phyloP scores from a whole-genome alignment of 2,113 vertebrate species.

The Sarotherodon lohbergeri region DNA sequence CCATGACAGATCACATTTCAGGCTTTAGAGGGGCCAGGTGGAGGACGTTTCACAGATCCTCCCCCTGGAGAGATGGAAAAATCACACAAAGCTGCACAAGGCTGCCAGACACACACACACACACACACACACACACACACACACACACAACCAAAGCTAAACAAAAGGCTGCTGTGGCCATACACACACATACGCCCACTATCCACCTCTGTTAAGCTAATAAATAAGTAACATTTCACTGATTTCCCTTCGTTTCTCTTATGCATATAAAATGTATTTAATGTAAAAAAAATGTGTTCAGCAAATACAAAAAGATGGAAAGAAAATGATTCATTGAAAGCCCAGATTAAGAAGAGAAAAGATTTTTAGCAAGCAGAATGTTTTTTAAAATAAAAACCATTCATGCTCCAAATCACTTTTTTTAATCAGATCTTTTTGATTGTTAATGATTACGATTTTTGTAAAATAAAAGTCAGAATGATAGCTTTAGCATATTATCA shows the following conservation, averaged over 20 bases:
- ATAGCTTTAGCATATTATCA: neutral
- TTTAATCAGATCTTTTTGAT: neutral
- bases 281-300: neutral
- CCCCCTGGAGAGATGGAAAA: neutral
- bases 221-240: neutral
- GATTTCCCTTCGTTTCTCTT: neutral
- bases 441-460: neutral
- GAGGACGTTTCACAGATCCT: neutral
- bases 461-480: neutral
- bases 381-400: neutral
- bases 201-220: neutral
- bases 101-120: neutral
- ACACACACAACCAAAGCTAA: neutral
- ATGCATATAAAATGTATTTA: neutral
- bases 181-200: neutral
- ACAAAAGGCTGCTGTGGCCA: neutral
- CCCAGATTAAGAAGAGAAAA: neutral
- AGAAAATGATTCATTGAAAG: neutral
- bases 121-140: neutral
- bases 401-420: neutral
- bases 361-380: neutral
- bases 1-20: conserved; percentile 18
- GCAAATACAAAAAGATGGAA: neutral
- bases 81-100: neutral
- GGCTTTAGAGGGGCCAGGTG: conserved; percentile 20